phyloP scores from a whole-genome alignment of 1,140 invertebrate species.

The Zeugodacus cucurbitae region DNA sequence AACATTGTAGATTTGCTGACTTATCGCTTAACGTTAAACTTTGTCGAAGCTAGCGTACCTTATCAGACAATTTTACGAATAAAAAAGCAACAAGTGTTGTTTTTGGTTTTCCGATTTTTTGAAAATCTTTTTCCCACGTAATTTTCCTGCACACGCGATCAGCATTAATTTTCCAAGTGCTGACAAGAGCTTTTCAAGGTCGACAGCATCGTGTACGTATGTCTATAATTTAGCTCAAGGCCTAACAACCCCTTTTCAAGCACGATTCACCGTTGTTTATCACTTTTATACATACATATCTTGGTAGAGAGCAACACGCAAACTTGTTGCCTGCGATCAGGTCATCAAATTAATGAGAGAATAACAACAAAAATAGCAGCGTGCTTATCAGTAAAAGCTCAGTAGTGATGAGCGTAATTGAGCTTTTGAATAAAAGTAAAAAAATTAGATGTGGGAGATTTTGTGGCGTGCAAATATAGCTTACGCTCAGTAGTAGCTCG shows the following conservation, averaged over 20 bases:
- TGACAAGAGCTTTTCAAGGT: neutral
- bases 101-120: neutral
- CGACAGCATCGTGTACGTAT: neutral
- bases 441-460: neutral
- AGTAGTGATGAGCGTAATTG: neutral
- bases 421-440: neutral
- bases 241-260: neutral
- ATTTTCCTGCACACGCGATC: neutral
- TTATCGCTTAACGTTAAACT: too few species aligned
- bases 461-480: neutral
- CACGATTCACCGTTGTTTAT: neutral
- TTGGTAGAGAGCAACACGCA: neutral
- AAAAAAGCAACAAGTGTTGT: too few species aligned
- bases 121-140: neutral
- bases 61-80: too few species aligned
- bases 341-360: neutral
- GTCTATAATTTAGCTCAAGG: neutral
- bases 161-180: neutral
- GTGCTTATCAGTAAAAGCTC: conserved; percentile 25
- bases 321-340: neutral
- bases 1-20: too few species aligned
- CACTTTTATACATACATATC: neutral
- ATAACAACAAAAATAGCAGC: neutral
- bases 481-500: neutral
- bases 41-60: too few species aligned